These are phyloP conservation scores for Crenichthys baileyi DNA, from an alignment of 2,797 vertebrate species.

Conservation along the genomic window DNA sequence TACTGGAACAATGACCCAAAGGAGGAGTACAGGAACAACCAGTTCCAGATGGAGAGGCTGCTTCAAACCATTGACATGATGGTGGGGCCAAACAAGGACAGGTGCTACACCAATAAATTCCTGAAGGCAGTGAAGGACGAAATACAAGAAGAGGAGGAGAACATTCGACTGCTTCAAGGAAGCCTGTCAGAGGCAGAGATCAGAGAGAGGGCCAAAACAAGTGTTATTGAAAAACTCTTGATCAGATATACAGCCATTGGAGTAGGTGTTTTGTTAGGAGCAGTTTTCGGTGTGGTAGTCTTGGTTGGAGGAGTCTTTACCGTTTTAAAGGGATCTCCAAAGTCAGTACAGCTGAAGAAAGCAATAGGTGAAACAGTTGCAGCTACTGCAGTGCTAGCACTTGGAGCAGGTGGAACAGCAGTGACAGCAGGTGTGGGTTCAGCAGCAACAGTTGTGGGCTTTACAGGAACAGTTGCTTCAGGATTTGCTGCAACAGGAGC, in stretches of 20 bases:
- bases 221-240: not conserved
- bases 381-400: rapidly evolving
- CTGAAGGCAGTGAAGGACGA: not conserved
- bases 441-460: rapidly evolving
- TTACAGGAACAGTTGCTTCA: not conserved
- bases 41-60: not conserved
- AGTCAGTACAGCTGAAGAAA: not conserved
- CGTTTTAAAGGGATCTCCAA: not conserved
- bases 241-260: not conserved
- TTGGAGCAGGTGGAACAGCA: not conserved
- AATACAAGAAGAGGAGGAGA: constrained; percentile 2
- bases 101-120: constrained; percentile 9
- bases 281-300: constrained; percentile 1
- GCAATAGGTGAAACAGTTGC: not conserved
- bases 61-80: constrained; percentile 2
- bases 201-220: not conserved
- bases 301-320: not conserved
- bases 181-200: not conserved
- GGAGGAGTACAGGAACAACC: constrained; percentile 30
- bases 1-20: constrained; percentile 13
- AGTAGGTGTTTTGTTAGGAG: constrained; percentile 1
- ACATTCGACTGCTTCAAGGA: not conserved
- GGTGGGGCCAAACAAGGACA: not conserved
- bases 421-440: not conserved
- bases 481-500: not conserved